Evolutionary conservation across 1,140 invertebrate species (phyloP).

Genomic region (Papilio aristodemus): DNA sequence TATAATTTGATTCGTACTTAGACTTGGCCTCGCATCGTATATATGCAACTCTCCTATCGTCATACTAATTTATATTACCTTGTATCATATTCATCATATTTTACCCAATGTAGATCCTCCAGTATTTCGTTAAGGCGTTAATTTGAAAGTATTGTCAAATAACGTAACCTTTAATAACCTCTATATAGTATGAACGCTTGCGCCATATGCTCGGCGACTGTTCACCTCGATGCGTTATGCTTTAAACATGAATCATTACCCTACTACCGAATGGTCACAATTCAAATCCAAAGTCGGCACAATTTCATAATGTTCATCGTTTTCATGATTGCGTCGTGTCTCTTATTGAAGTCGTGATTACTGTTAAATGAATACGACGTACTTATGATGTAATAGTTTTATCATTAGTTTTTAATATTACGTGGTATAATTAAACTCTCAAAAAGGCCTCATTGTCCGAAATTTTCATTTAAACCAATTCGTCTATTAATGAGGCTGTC

Average conservation of each 20-base stretch:
- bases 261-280: constrained; percentile 13
- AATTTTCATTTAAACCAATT: too few species aligned
- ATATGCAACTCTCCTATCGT: too few species aligned
- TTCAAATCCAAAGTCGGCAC: constrained; percentile 6
- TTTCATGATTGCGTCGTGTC: background rate
- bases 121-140: too few species aligned
- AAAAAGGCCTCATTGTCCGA: too few species aligned
- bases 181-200: constrained; percentile 3
- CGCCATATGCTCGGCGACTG: constrained; percentile 14
- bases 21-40: too few species aligned
- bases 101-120: too few species aligned
- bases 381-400: too few species aligned
- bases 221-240: constrained; percentile 16
- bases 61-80: background rate
- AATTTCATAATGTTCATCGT: constrained; percentile 4
- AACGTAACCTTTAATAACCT: background rate
- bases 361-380: background rate
- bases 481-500: too few species aligned
- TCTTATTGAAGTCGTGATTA: background rate
- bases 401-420: too few species aligned
- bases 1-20: background rate
- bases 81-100: too few species aligned
- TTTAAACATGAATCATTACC: constrained; percentile 20
- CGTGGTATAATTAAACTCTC: too few species aligned
- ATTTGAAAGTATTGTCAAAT: background rate